phyloP scores from a whole-genome alignment of 2,113 vertebrate genomes.

The Raja brachyura region DNA sequence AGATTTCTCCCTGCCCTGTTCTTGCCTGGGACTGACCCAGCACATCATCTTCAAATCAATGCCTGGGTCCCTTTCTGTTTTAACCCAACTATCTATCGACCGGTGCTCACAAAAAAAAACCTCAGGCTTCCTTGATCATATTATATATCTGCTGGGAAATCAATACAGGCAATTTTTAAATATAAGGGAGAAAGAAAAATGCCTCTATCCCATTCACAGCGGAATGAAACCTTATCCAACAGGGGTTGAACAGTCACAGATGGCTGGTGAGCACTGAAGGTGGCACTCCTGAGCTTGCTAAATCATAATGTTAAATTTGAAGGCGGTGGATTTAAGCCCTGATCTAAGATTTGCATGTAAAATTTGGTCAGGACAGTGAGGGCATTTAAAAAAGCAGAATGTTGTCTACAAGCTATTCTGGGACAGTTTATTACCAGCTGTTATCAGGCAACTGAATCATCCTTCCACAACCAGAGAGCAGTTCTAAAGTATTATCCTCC shows the following conservation, averaged over 20 bases:
- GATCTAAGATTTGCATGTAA: too few species aligned
- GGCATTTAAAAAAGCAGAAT: neutral
- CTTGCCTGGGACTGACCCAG: constrained; percentile 45
- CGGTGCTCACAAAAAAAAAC: constrained; percentile 43
- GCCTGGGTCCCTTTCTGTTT: constrained; percentile 44
- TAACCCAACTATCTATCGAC: constrained; percentile 46
- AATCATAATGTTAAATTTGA: neutral
- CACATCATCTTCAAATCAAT: constrained; percentile 48
- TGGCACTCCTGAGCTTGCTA: neutral
- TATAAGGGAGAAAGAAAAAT: constrained; percentile 16
- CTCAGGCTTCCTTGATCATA: constrained; percentile 41
- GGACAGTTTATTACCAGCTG: too few species aligned
- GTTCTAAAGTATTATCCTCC: too few species aligned
- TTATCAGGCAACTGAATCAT: too few species aligned
- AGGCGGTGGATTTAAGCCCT: neutral
- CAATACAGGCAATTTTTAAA: constrained; percentile 38
- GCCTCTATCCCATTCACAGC: neutral
- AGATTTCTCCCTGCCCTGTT: constrained; percentile 43
- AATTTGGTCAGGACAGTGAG: neutral
- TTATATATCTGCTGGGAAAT: constrained; percentile 44
- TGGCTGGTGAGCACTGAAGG: neutral
- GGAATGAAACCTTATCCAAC: constrained; percentile 25
- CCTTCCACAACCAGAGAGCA: too few species aligned
- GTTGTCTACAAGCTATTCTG: neutral
- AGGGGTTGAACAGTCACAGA: neutral